Percentiles rank a stretch among this genome's conserved stretches.
Conservation (phyloP, 2,888 invertebrate species). For the Lydus trimaculatus region DNA sequence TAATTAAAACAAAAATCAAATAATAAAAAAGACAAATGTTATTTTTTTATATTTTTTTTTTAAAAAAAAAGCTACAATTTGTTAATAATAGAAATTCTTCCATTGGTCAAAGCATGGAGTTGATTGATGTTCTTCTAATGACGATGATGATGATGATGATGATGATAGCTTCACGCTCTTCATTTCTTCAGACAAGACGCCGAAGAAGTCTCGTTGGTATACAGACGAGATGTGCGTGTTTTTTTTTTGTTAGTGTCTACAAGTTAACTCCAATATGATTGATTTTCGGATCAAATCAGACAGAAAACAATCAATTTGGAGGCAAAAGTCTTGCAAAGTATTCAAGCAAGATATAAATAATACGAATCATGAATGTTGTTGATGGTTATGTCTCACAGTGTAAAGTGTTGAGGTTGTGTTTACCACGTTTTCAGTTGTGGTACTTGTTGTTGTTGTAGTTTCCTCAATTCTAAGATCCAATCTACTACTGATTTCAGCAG, state of each 20-base stretch:
- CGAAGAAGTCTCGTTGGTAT: conserved; percentile 40
- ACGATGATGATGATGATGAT: conserved; percentile 10
- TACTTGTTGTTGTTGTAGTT: conserved; percentile 8
- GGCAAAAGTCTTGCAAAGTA: conserved; percentile 37
- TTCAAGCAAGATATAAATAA: conserved; percentile 40
- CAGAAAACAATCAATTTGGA: conserved; percentile 23
- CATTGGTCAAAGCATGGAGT: conserved; percentile 28
- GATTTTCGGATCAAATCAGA: background rate
- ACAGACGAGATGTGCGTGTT: conserved; percentile 39
- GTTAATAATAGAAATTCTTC: conserved; percentile 16
- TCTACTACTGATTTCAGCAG: background rate
- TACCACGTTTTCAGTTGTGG: conserved; percentile 26
- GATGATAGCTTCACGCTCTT: conserved; percentile 9
- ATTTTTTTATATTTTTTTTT: background rate
- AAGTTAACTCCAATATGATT: conserved; percentile 11
- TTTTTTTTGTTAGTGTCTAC: conserved; percentile 26
- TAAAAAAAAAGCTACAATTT: background rate
- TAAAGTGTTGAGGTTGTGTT: conserved; percentile 40
- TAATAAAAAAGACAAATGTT: background rate
- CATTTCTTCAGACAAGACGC: conserved; percentile 23
- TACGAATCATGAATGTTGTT: conserved; percentile 21
- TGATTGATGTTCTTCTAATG: background rate
- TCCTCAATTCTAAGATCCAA: conserved; percentile 23
- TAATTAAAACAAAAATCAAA: background rate
- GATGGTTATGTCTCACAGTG: conserved; percentile 42